A percentile compares a stretch with the other conserved stretches of the same genome.
phyloP scores from a whole-genome alignment of 1,140 invertebrate genomes.

The Drosophila punjabiensis region DNA sequence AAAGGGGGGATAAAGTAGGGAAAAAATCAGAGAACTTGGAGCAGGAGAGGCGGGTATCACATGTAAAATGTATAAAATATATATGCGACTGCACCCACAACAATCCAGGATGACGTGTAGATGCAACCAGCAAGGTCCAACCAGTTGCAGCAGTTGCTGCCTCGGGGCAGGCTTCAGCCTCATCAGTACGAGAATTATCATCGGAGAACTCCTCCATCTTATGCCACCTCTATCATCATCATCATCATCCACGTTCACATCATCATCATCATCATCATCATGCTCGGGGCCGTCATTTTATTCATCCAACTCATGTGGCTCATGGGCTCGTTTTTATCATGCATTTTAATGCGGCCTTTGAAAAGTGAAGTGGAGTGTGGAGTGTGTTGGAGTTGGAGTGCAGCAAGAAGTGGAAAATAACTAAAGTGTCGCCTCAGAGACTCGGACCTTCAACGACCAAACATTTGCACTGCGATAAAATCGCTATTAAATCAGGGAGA shows the following conservation, averaged over 20 bases:
- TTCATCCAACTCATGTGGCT: constrained; percentile 53
- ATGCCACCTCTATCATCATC: constrained; percentile 22
- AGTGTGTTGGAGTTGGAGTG: constrained; percentile 37
- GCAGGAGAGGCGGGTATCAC: constrained; percentile 22
- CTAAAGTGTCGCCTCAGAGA: constrained; percentile 75
- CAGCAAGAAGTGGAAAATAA: constrained; percentile 81
- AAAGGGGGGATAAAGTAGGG: neutral
- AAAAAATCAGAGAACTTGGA: neutral
- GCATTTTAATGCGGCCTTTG: constrained; percentile 82
- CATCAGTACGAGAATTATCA: constrained; percentile 48
- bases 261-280: constrained; percentile 19
- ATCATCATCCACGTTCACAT: constrained; percentile 3
- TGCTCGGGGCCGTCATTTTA: constrained; percentile 29
- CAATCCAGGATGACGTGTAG: constrained; percentile 37
- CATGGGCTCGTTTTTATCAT: constrained; percentile 68
- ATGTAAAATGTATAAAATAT: constrained; percentile 74
- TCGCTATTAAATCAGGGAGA: constrained; percentile 2
- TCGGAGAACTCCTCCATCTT: constrained; percentile 24
- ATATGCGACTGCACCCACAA: constrained; percentile 56
- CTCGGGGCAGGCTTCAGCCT: constrained; percentile 40
- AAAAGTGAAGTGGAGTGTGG: constrained; percentile 73
- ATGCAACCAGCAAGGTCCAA: constrained; percentile 47
- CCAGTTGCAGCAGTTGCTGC: constrained; percentile 66
- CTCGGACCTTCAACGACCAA: constrained; percentile 27
- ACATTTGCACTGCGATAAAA: constrained; percentile 23